Evolutionary conservation across 2,888 invertebrate species (phyloP), one percentile per base, ranked within the genome.

Genomic region (Coremacera marginata): DNA sequence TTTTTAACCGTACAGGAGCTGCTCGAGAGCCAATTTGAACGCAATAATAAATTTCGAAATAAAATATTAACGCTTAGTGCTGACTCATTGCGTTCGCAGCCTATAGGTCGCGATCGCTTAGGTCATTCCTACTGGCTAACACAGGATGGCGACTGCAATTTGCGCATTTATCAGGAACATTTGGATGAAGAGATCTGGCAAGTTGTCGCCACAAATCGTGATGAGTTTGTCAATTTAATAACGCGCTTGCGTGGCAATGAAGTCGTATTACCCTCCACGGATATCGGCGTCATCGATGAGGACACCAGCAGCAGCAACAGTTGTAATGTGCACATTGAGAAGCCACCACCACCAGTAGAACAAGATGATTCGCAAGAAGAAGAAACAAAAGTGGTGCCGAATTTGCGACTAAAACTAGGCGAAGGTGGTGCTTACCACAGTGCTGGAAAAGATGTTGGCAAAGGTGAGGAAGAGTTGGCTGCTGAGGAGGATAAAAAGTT

Each of bases 161-260:
- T 99, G 80, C 92, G 97, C 81, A 93, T 99, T 67, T 99, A 98
- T 89, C 94, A 95, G 86, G 99, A 99, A 90, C 98, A 99, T 87
- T 93, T 95, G 82, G 98, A 99, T 89, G 98, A 99, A 87, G 97
- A 98, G 88, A 95, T 95, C 16, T 98, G 98, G 98, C 94, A 95
- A 86, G 92, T 98, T 65, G 95, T 98, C 80, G 98, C 97, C 80
- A 95, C 97, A 88, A 93, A 93, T 90, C 90, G 96, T 81, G 95
- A 95, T 82, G 95, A 95, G 82, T 90, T 98, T 82, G 93, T 94
- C 9, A 92, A 92, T 85, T 91, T 98, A 51, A 96, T 98, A 87
- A 91, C 91, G 62, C 92, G 94, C 80, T 90, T 97, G 72, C 93
- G 93, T 75, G 94, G 94, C 22, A 94, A 95, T 84, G 92, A 93